Evolutionary conservation across 2,113 vertebrate genomes (phyloP).

Genomic region (Clarias magur): DNA sequence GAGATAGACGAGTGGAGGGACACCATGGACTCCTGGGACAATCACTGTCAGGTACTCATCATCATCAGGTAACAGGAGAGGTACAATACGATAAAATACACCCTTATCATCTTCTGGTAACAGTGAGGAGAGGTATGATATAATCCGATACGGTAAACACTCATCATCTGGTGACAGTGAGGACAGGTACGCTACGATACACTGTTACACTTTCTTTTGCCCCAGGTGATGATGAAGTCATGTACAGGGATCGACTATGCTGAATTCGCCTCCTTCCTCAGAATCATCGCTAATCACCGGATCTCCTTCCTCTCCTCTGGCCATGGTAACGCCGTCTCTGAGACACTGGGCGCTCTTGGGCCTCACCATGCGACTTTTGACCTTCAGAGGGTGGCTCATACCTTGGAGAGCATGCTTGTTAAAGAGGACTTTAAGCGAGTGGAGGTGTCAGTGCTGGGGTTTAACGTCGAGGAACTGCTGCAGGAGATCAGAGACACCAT

Average conservation of each 20-base stretch:
- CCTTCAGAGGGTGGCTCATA: constrained; percentile 77
- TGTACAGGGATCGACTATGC: constrained; percentile 91
- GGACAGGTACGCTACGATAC: background rate
- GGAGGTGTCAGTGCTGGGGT: constrained; percentile 66
- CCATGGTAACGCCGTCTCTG: constrained; percentile 59
- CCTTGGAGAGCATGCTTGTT: constrained; percentile 79
- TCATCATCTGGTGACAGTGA: background rate
- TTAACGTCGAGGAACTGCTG: constrained; percentile 75
- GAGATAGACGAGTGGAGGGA: constrained; percentile 87
- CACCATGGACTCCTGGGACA: constrained; percentile 87
- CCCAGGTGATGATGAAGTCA: constrained; percentile 90
- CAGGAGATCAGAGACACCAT: constrained; percentile 77
- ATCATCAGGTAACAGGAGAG: constrained; percentile 83
- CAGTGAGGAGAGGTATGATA: background rate
- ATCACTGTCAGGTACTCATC: constrained; percentile 84
- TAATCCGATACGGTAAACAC: background rate
- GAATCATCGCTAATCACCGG: constrained; percentile 82
- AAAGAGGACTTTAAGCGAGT: constrained; percentile 86
- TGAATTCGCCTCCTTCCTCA: constrained; percentile 91
- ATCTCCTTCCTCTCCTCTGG: constrained; percentile 75
- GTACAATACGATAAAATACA: background rate
- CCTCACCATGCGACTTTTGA: constrained; percentile 87
- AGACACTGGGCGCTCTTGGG: constrained; percentile 69
- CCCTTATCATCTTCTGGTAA: background rate
- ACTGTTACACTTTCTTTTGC: constrained; percentile 6